Evolutionary conservation across 2,888 invertebrate species (phyloP).

Genomic region (Escarpia spicata): DNA sequence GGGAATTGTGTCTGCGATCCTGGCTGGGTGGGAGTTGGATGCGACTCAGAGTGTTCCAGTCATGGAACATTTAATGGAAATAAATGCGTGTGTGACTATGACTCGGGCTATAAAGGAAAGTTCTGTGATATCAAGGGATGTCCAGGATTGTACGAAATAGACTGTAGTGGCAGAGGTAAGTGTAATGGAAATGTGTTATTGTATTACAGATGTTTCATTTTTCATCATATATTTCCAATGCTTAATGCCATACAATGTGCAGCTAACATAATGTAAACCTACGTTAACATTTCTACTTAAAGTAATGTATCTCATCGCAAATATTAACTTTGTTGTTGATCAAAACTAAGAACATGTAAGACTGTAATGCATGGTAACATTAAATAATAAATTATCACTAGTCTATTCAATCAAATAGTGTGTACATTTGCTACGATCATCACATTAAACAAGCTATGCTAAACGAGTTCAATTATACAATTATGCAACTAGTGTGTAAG

Average conservation of each 20-base stretch:
- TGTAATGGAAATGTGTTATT: neutral
- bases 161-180: constrained; percentile 52
- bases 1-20: constrained; percentile 45
- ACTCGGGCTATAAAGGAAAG: constrained; percentile 47
- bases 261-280: too few species aligned
- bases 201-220: neutral
- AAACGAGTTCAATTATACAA: too few species aligned
- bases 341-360: too few species aligned
- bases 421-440: too few species aligned
- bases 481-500: too few species aligned
- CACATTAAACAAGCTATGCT: too few species aligned
- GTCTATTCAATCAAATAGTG: too few species aligned
- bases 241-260: neutral
- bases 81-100: constrained; percentile 49
- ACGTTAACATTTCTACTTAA: too few species aligned
- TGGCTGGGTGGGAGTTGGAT: constrained; percentile 53
- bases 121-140: constrained; percentile 54
- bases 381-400: too few species aligned
- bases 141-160: constrained; percentile 41
- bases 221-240: neutral
- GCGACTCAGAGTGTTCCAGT: constrained; percentile 53
- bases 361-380: too few species aligned
- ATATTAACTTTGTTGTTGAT: too few species aligned
- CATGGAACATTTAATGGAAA: constrained; percentile 44
- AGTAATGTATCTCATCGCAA: too few species aligned